Base-by-base conservation (phyloP, 1,140 invertebrate genomes). In the Batillaria attramentaria region DNA sequence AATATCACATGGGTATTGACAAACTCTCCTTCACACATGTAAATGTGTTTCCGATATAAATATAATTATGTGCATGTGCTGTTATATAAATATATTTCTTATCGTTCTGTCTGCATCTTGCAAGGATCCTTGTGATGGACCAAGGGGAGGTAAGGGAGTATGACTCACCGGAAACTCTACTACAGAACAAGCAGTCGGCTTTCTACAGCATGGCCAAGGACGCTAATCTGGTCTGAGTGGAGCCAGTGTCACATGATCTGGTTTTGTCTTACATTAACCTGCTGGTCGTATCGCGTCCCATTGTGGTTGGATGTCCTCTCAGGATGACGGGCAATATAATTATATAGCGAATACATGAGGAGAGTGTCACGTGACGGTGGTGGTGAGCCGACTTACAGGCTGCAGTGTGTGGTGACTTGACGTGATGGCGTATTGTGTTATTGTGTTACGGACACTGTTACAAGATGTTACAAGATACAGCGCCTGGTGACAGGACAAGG, bases 61-160 rank as follows among this genome's bases (percentile, higher is more conserved):
- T n/a, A n/a, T n/a, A n/a, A n/a, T n/a, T n/a, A n/a, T n/a, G n/a
- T n/a, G n/a, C n/a, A n/a, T n/a, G n/a, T n/a, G n/a, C 57, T 60
- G 4, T 60, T 6, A 20, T 60, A 60, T 28, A 60, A 28, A 20
- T 31, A 10, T 50, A 50, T 50, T 50, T 50, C 46, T 8, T 28
- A 62, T 10, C 33, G 10, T 62, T 24, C 24, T 24, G 2, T 62
- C 8, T 20, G 18, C n/a, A 1, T 62, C 3, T 85, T 82, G 65
- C 88, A 93, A 93, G n/a, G 73, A 95, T 98, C 46, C 94, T 99
- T 87, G 97, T 99, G 41, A 92, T 99, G 85, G 96, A 98, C 91
- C 94, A 94, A 83, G 97, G 97, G 13, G 90, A 83, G 72, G 84
- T 92, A 1, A 78, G 68, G 28, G 91, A 92, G 75, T 91, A 89